A percentile compares a stretch with the other conserved stretches of the same genome.
phyloP scores from a whole-genome alignment of 2,113 vertebrate species.

The Cebus imitator region DNA sequence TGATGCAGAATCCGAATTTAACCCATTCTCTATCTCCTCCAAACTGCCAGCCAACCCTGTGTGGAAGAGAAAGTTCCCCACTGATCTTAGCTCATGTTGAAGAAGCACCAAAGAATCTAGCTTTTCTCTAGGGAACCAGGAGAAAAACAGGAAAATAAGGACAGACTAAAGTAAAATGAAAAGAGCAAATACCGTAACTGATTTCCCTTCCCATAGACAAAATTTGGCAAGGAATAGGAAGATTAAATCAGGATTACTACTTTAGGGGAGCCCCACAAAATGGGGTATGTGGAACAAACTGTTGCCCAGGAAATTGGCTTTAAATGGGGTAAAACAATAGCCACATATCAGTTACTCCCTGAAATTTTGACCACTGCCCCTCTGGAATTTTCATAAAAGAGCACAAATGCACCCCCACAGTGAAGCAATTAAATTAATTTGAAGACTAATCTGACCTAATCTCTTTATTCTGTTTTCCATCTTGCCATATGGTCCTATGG shows the following conservation, averaged over 20 bases:
- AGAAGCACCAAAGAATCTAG: neutral
- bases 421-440: neutral
- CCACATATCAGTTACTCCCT: neutral
- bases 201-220: neutral
- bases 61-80: neutral
- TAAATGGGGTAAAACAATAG: neutral
- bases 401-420: fast-evolving
- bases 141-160: neutral
- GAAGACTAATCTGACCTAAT: neutral
- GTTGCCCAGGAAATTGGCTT: neutral
- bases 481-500: neutral
- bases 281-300: neutral
- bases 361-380: neutral
- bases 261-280: neutral
- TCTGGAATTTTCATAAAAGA: neutral
- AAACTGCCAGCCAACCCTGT: neutral
- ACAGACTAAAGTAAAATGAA: neutral
- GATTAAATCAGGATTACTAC: neutral
- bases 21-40: neutral
- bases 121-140: neutral
- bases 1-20: neutral
- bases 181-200: neutral
- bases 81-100: neutral
- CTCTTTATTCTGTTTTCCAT: neutral
- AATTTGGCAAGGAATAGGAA: neutral